Percentiles rank a stretch among this genome's conserved stretches.
Conservation (phyloP, 1,140 invertebrate genomes). For the Brachionus angularis region DNA sequence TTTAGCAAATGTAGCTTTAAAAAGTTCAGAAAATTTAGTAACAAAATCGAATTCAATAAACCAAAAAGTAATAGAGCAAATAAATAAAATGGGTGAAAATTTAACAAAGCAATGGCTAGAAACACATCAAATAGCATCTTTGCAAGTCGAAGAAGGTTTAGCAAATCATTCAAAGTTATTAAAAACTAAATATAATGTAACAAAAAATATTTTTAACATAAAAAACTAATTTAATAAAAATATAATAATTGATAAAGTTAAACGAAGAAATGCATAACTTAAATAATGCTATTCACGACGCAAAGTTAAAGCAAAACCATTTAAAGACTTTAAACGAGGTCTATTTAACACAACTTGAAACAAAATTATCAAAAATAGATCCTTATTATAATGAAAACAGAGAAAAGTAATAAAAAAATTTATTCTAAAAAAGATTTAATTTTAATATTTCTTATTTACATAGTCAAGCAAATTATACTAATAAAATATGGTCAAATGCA, state of each 20-base stretch:
- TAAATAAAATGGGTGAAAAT: conserved; percentile 7
- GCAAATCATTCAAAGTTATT: not conserved
- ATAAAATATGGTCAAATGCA: not conserved
- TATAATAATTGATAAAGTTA: conserved; percentile 9
- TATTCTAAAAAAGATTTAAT: too few relatives aligned
- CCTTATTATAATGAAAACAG: conserved; percentile 23
- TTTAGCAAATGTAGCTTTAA: not conserved
- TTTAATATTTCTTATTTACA: not conserved
- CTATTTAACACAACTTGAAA: conserved; percentile 2
- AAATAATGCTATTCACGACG: not conserved
- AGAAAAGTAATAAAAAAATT: conserved; percentile 11
- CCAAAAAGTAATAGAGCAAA: conserved; percentile 16
- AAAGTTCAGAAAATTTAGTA: not conserved
- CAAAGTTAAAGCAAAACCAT: not conserved
- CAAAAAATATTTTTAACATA: not conserved
- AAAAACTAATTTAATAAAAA: not conserved
- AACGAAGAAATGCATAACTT: conserved; percentile 23
- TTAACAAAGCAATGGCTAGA: conserved; percentile 33
- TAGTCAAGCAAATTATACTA: conserved; percentile 26
- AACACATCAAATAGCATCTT: not conserved
- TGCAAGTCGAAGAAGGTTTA: conserved; percentile 28
- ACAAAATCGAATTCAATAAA: conserved; percentile 12
- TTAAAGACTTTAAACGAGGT: conserved; percentile 9
- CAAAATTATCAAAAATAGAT: conserved; percentile 24
- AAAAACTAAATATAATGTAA: conserved; percentile 19